Evolutionary conservation across 2,797 vertebrate genomes (phyloP).

Genomic region (Gallinago stenura): DNA sequence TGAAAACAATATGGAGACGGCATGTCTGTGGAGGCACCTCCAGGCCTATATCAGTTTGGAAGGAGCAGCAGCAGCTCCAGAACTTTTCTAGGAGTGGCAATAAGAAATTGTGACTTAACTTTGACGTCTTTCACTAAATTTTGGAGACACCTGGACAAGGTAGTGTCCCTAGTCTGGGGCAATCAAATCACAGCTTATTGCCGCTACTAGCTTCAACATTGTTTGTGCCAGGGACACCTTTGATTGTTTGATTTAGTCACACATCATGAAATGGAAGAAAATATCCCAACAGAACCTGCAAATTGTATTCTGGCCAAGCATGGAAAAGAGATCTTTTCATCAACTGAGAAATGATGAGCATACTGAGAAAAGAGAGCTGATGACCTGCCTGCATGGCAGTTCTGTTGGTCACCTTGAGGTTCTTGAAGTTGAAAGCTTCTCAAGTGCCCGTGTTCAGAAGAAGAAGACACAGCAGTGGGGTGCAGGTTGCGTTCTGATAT

Average conservation of each 20-base stretch:
- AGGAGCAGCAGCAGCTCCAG: neutral
- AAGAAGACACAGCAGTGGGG: neutral
- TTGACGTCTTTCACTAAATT: neutral
- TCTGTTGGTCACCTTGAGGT: neutral
- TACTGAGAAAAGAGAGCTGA: neutral
- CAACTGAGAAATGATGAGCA: rapidly evolving
- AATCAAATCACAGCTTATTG: neutral
- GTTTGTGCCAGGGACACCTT: neutral
- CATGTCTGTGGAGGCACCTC: neutral
- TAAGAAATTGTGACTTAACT: neutral
- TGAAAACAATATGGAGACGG: neutral
- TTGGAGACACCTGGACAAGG: neutral
- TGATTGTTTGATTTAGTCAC: neutral
- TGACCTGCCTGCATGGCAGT: neutral
- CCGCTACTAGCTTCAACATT: neutral
- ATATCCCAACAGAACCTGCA: neutral
- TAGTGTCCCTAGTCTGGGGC: neutral
- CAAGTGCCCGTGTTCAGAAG: neutral
- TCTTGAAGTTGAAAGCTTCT: neutral
- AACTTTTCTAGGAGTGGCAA: neutral
- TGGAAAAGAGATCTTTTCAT: neutral
- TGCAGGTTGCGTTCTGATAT: neutral
- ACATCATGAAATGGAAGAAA: neutral
- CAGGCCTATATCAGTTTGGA: neutral
- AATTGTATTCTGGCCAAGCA: neutral